Evolutionary conservation across 2,888 invertebrate genomes (phyloP).

Genomic region (Emmelina monodactyla): DNA sequence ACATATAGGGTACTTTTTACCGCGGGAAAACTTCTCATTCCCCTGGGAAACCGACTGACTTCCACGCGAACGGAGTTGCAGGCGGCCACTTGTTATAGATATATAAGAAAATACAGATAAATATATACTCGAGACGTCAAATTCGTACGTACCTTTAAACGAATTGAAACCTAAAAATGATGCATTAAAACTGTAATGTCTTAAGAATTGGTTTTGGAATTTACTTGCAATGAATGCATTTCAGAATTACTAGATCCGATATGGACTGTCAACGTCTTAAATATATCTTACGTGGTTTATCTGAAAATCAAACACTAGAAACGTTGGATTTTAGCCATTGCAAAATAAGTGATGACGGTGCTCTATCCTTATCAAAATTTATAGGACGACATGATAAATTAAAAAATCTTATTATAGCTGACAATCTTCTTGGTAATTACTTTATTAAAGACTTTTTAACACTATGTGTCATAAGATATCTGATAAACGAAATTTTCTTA

Average conservation of each 20-base stretch:
- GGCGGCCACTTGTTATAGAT: too few species aligned
- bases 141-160: too few species aligned
- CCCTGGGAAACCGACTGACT: too few species aligned
- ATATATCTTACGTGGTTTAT: constrained; percentile 47
- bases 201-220: too few species aligned
- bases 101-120: too few species aligned
- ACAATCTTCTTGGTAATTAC: constrained; percentile 59
- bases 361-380: constrained; percentile 67
- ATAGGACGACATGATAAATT: constrained; percentile 52
- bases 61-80: too few species aligned
- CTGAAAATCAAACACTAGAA: constrained; percentile 44
- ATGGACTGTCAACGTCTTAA: constrained; percentile 53
- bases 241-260: constrained; percentile 51
- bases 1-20: too few species aligned
- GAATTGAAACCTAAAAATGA: too few species aligned
- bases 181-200: too few species aligned
- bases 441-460: background rate
- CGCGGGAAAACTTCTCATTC: too few species aligned
- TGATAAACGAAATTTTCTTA: constrained; percentile 9
- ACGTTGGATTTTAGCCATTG: constrained; percentile 73
- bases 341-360: constrained; percentile 67
- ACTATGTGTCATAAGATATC: background rate
- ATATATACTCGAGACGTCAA: too few species aligned
- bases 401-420: constrained; percentile 50
- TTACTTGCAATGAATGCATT: too few species aligned